Evolutionary conservation across 2,888 invertebrate species (phyloP), one percentile per base, ranked within the genome.

Genomic region (Cyclophora punctaria): DNA sequence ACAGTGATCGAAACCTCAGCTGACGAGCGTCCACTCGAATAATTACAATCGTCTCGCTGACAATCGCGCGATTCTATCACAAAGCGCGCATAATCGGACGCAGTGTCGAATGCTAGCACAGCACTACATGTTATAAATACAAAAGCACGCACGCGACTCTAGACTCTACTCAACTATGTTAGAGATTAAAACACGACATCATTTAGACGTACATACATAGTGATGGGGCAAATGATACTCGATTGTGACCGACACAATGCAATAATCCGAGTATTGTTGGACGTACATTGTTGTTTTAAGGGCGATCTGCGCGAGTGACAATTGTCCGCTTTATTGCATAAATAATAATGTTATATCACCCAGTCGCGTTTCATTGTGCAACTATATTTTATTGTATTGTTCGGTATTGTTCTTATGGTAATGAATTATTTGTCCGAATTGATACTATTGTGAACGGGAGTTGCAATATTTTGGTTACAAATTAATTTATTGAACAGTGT

Each of bases 271-370:
- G 83, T 75, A 89, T 89, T 89, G 89, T 89, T 79, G 81, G 80
- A 68, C 78, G 78, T 80, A 84, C 89, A 89, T 89, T 89, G 89
- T 88, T 89, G 89, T 87, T 88, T 87, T 87, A 89, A 88, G 87
- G 86, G 83, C 79, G 86, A 82, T 67, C 76, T 73, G 77, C 74
- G 78, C 68, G 75, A 73, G 75, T 73, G 76, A 86, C 88, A 86
- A 88, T 86, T 84, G 88, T 76, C 70, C 76, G 83, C 82, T 86
- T 86, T 88, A 88, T 88, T 87, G 85, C 87, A 83, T 88, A 87
- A 88, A 88, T 88, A 87, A 87, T 86, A 86, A 83, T 82, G 80
- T 86, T 86, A 86, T 83, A 80, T 81, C 75, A 73, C 73, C 74
- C 82, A 74, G 78, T 70, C 75, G 73, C 75, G 72, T 76, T 77